A percentile compares a stretch with the other conserved stretches of the same genome.
Evolutionary conservation across 2,888 invertebrate species (phyloP).

Genomic region (Eubasilissa splendida): DNA sequence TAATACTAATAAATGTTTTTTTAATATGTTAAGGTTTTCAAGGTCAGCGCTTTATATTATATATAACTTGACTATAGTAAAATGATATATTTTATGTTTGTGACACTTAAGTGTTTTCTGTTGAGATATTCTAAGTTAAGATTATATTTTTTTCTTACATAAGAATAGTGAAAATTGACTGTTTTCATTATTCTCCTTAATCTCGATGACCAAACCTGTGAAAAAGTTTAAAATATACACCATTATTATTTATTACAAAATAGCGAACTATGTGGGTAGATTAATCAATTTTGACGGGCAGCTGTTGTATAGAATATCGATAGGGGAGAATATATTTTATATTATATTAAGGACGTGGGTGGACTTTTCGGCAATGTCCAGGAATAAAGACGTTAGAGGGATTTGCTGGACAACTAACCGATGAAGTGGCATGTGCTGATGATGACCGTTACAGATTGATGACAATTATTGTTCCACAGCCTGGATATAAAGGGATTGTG

Average conservation of each 20-base stretch:
- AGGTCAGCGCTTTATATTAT: background rate
- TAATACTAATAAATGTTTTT: too few species aligned
- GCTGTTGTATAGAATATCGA: constrained; percentile 32
- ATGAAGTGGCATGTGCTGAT: constrained; percentile 24
- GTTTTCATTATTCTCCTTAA: too few species aligned
- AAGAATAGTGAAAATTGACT: too few species aligned
- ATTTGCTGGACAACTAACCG: constrained; percentile 31
- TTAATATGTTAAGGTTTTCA: constrained; percentile 2
- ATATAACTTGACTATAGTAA: background rate
- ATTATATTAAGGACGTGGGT: constrained; percentile 42
- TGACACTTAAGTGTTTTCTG: too few species aligned
- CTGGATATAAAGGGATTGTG: constrained; percentile 20
- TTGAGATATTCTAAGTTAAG: too few species aligned
- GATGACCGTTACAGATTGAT: constrained; percentile 48
- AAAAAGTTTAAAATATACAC: background rate
- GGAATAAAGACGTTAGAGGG: constrained; percentile 43
- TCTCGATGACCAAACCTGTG: background rate
- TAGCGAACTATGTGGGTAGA: constrained; percentile 37
- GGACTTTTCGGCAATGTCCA: constrained; percentile 38
- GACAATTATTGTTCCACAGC: constrained; percentile 35
- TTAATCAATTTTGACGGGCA: constrained; percentile 49
- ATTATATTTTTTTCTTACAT: too few species aligned
- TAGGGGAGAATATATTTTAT: constrained; percentile 33
- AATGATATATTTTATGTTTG: too few species aligned
- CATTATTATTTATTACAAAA: constrained; percentile 13